phyloP scores from a whole-genome alignment of 2,888 invertebrate genomes.

The Caenorhabditis sp. region DNA sequence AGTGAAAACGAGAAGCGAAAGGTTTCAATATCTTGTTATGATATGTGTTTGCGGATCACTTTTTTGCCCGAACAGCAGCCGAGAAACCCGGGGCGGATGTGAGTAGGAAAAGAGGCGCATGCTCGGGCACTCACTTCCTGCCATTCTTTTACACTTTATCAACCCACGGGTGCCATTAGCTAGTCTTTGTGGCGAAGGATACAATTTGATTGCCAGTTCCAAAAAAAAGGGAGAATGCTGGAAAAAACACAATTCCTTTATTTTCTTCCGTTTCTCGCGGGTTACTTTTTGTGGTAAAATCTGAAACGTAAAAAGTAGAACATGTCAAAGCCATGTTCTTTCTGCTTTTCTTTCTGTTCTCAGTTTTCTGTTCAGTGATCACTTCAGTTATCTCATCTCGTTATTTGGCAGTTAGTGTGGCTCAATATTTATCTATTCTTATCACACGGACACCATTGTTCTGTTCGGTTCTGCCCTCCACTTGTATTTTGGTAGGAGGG shows the following conservation, averaged over 20 bases:
- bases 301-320: background rate
- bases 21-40: slow-evolving; percentile 61
- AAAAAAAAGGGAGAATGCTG: slow-evolving; percentile 24
- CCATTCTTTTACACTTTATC: slow-evolving; percentile 66
- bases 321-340: background rate
- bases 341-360: slow-evolving; percentile 20
- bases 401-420: slow-evolving; percentile 55
- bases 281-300: background rate
- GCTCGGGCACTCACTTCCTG: slow-evolving; percentile 58
- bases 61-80: slow-evolving; percentile 59
- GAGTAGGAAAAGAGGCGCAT: slow-evolving; percentile 35
- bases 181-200: slow-evolving; percentile 41
- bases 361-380: slow-evolving; percentile 58
- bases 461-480: slow-evolving; percentile 41
- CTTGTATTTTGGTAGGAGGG: slow-evolving; percentile 37
- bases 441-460: slow-evolving; percentile 45
- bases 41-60: slow-evolving; percentile 61
- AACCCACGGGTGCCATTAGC: slow-evolving; percentile 64
- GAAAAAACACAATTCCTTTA: background rate
- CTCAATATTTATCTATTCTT: slow-evolving; percentile 62
- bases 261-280: background rate
- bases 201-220: slow-evolving; percentile 57
- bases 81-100: slow-evolving; percentile 6
- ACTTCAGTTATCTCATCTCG: slow-evolving; percentile 41
- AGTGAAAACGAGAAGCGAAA: slow-evolving; percentile 9